Conservation (phyloP, 2,113 vertebrate species). For the Anhinga rufa region DNA sequence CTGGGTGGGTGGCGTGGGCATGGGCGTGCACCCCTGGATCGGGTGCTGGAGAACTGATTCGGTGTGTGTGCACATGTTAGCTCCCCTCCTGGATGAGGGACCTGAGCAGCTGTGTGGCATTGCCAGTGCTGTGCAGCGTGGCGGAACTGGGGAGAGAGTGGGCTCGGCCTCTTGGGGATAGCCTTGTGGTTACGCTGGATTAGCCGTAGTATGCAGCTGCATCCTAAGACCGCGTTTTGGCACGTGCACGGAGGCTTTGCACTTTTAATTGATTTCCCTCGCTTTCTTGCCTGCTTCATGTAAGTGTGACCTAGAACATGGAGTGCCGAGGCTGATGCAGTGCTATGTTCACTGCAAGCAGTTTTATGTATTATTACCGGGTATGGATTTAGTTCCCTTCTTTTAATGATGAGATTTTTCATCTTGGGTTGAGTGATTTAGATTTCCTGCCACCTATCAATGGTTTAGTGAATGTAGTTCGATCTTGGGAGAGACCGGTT, state of each 20-base stretch:
- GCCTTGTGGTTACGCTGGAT: rapidly evolving
- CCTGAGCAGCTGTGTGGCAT: not conserved
- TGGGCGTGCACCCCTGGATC: rapidly evolving
- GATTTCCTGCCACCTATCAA: not conserved
- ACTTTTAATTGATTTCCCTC: constrained; percentile 9
- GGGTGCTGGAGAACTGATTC: rapidly evolving
- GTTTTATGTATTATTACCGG: not conserved
- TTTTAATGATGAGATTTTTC: not conserved
- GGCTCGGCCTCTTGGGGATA: not conserved
- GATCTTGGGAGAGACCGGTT: not conserved
- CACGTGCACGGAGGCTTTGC: not conserved
- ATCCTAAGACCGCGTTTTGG: not conserved
- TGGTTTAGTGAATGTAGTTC: not conserved
- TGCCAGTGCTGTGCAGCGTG: rapidly evolving
- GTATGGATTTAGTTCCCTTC: not conserved
- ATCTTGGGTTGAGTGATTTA: not conserved
- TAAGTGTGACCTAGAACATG: not conserved
- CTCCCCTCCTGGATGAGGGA: not conserved
- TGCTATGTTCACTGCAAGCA: not conserved
- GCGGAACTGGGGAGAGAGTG: rapidly evolving
- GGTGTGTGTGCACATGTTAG: rapidly evolving
- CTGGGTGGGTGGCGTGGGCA: rapidly evolving
- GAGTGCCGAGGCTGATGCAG: not conserved
- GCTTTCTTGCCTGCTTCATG: not conserved
- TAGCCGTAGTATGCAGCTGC: not conserved